phyloP scores from a whole-genome alignment of 2,797 vertebrate species.

The Eleutherodactylus coqui region DNA sequence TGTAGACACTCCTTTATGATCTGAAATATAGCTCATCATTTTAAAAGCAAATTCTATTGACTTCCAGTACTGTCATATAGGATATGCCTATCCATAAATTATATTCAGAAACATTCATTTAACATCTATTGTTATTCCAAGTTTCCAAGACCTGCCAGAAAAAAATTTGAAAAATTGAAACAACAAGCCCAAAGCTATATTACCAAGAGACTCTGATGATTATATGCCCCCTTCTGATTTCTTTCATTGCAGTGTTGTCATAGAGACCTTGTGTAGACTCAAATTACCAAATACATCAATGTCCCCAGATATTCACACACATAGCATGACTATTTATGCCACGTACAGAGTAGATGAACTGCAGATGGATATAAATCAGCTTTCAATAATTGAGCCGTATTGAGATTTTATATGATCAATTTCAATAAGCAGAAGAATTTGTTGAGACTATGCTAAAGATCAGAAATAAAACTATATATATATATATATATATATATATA shows the following conservation, averaged over 20 bases:
- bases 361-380: not conserved
- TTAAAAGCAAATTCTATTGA: no score
- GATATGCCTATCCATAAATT: no score
- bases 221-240: not conserved
- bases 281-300: not conserved
- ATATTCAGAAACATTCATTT: no score
- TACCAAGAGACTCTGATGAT: not conserved
- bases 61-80: no score
- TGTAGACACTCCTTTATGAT: no score
- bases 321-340: not conserved
- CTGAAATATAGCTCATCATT: no score
- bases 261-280: not conserved
- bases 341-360: not conserved
- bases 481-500: not conserved
- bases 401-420: not conserved
- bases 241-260: not conserved
- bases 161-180: no score
- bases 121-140: no score
- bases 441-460: not conserved
- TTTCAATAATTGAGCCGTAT: not conserved
- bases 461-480: not conserved
- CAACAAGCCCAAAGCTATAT: not conserved
- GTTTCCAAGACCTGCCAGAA: no score
- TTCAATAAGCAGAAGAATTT: not conserved
- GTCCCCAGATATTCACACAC: not conserved